Conservation (phyloP, 2,113 vertebrate species). For the Solea senegalensis region DNA sequence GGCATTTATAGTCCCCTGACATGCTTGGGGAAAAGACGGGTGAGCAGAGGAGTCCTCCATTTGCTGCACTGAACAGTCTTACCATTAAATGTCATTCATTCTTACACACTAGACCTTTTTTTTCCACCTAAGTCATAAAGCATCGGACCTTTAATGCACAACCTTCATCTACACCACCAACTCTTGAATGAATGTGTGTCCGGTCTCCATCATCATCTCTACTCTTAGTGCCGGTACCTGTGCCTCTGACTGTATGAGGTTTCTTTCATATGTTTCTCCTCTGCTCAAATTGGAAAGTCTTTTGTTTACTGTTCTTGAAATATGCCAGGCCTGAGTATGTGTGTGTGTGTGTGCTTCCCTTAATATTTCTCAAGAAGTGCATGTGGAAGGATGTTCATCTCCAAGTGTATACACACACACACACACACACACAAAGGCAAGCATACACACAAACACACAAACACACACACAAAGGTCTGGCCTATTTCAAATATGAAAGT, state of each 20-base stretch:
- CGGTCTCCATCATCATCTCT: conserved; percentile 5
- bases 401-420: background rate
- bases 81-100: no score
- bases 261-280: conserved; percentile 9
- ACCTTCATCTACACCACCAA: no score
- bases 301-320: conserved; percentile 50
- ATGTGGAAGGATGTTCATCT: background rate
- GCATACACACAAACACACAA: background rate
- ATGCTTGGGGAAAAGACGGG: no score
- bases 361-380: conserved; percentile 47
- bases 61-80: no score
- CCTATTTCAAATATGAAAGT: conserved; percentile 70
- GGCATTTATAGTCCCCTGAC: no score
- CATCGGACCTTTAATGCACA: no score
- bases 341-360: conserved; percentile 7
- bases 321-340: conserved; percentile 16
- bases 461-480: conserved; percentile 16
- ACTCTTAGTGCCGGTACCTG: background rate
- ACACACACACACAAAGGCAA: background rate
- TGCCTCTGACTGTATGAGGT: conserved; percentile 2
- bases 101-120: no score
- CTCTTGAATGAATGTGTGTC: background rate
- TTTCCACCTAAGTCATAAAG: no score
- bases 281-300: conserved; percentile 17
- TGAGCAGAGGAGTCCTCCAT: no score